Evolutionary conservation across 2,888 invertebrate genomes (phyloP), one percentile per base, ranked within the genome.

Genomic region (Malachius bipustulatus): DNA sequence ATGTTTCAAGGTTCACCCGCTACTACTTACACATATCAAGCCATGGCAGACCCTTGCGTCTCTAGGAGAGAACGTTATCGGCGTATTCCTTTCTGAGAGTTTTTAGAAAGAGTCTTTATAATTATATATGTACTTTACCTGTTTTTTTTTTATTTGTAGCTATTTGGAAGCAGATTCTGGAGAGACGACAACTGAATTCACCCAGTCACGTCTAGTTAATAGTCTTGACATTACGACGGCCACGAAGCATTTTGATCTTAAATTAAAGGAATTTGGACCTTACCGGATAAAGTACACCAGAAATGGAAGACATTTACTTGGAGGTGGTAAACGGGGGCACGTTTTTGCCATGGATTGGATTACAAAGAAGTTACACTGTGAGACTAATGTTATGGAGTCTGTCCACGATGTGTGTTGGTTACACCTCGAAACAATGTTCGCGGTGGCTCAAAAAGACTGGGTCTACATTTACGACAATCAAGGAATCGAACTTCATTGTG

Each of bases 321-420:
- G 96, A 11, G 91, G 89, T 16, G 96, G 98, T 2, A 74, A 71
- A 38, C 77, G 71, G 51, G 98, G 98, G 0, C 98, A 98, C 62
- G 69, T 98, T 4, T 93, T 97, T 16, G 88, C 91, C 2, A 80
- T 99, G 55, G 97, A 99, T 59, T 98, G 97, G 98, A 72, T 94
- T 8, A 91, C 94, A 1, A 99, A 99, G 63, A 80, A 77, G 47
- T 65, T 98, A 14, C 75, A 84, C 49, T 94, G 88, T 67, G 98
- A 99, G 69, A 81, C 93, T 16, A 96, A 96, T 67, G 94, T 93
- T 2, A 91, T 90, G 88, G 97, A 99, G 64, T 80, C 84, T 37
- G 75, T 96, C 11, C 78, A 83, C 54, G 97, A 96, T 65, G 74
- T 97, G 9, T 75, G 77, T 47, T 94, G 88, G 83, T 63, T 90